Evolutionary conservation across 1,140 invertebrate species (phyloP), one percentile per base, ranked within the genome.

Genomic region (Meteorus sp.): DNA sequence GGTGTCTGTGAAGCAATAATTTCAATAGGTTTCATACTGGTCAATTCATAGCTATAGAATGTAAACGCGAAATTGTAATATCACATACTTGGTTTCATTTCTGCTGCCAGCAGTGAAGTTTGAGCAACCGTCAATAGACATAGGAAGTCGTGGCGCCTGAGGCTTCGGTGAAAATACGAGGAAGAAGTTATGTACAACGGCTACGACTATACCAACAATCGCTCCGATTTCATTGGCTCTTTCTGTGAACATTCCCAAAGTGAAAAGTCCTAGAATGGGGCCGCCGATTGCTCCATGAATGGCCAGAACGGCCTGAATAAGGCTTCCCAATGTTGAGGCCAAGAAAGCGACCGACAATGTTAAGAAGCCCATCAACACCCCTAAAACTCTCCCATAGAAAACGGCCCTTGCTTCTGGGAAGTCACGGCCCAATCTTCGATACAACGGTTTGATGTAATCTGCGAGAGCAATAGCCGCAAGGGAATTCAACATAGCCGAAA

Each of bases 401-500:
- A 67, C 58, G 13, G 78, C 72, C 56, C 78, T 83, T 59, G 85
- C 80, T 0, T 69, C 65, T 0, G 70, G 58, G 17, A 77, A 71
- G n/a, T 67, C 53, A n/a, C 60, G 19, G 0, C 65, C 67, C 5
- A 67, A 33, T 22, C 31, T 56, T 0, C 20, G 22, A 27, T 69
- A 77, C 1, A 69, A 1, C 0, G 75, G 78, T 61, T 88, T 87
- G 1, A 91, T 76, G 68, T 92, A 93, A 78, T 95, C 93, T 66
- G 93, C 88, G 27, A 94, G 80, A 1, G 90, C 91, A 3, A 95
- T 89, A 1, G 92, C 92, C 2, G 93, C 89, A 8, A 95, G 76
- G 1, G 92, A 91, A 73, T 95, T 95, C 29, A 94, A 79, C 55
- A 89, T 85, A 1, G 93, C 92, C 0, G 92, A 95, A 27, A 95